These are phyloP conservation scores for Oreochromis grahami DNA, from an alignment of 2,797 vertebrate species.

Conservation along the genomic window DNA sequence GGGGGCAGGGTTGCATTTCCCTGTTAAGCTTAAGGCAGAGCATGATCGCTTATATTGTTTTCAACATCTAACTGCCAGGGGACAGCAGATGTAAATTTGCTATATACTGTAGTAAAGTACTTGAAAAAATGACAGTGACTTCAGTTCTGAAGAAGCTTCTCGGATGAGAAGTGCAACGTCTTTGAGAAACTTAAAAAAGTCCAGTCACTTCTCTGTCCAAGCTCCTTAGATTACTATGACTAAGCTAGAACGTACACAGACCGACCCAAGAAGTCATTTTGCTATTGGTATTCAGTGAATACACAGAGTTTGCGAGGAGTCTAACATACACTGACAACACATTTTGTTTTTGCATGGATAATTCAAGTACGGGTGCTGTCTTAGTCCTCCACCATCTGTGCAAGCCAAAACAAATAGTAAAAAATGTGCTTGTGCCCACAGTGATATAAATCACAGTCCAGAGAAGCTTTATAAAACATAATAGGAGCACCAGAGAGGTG, in stretches of 20 bases:
- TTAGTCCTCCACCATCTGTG: conserved; percentile 13
- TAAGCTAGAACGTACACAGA: neutral
- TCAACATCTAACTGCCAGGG: neutral
- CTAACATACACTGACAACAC: neutral
- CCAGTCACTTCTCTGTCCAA: neutral
- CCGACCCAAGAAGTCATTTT: neutral
- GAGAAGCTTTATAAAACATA: conserved; percentile 36
- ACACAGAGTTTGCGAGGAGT: neutral
- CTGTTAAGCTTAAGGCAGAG: neutral
- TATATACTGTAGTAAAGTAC: neutral
- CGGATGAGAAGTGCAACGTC: neutral
- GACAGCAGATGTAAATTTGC: neutral
- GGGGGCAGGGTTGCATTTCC: neutral
- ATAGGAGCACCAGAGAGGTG: conserved; percentile 7
- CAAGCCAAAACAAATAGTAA: conserved; percentile 20
- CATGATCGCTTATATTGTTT: neutral
- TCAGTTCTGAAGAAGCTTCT: neutral
- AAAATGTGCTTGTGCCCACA: neutral
- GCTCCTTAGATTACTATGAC: neutral
- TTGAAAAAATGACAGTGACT: neutral
- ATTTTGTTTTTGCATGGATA: conserved; percentile 20
- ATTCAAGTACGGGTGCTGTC: conserved; percentile 14
- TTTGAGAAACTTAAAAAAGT: neutral
- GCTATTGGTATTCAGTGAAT: neutral
- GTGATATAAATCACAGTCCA: conserved; percentile 23